Evolutionary conservation across 2,888 invertebrate genomes (phyloP).

Genomic region (Fragum whitleyi): DNA sequence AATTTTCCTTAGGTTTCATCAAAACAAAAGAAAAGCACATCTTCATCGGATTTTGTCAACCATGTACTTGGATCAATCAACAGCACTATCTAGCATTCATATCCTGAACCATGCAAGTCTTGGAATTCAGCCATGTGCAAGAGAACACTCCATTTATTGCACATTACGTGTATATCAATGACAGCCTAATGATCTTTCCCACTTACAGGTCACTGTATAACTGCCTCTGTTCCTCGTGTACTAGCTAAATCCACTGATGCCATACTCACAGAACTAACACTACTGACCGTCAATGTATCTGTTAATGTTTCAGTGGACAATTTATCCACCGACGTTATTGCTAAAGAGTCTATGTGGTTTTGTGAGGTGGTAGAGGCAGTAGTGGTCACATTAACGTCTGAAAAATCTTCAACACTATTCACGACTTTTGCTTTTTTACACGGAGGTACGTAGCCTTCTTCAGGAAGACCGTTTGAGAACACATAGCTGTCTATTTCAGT

Average conservation of each 20-base stretch:
- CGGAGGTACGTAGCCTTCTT: slow-evolving; percentile 54
- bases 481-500: slow-evolving; percentile 45
- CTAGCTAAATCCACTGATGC: slow-evolving; percentile 35
- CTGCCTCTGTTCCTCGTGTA: slow-evolving; percentile 23
- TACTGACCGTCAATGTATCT: slow-evolving; percentile 27
- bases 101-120: no score
- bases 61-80: no score
- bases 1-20: no score
- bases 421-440: slow-evolving; percentile 58
- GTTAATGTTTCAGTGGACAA: slow-evolving; percentile 18
- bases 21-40: no score
- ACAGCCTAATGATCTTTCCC: no score
- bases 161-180: no score
- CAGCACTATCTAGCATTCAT: no score
- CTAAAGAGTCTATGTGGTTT: slow-evolving; percentile 60
- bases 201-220: slow-evolving; percentile 12
- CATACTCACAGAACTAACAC: slow-evolving; percentile 36
- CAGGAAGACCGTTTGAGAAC: slow-evolving; percentile 49
- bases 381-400: slow-evolving; percentile 43
- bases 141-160: no score
- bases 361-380: slow-evolving; percentile 58
- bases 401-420: slow-evolving; percentile 37
- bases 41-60: no score
- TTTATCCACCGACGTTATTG: slow-evolving; percentile 55
- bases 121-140: no score